Percentiles rank a stretch among this genome's conserved stretches.
These are phyloP conservation scores for Catharus bicknelli DNA, from an alignment of 2,113 vertebrate genomes.

Conservation along the genomic window DNA sequence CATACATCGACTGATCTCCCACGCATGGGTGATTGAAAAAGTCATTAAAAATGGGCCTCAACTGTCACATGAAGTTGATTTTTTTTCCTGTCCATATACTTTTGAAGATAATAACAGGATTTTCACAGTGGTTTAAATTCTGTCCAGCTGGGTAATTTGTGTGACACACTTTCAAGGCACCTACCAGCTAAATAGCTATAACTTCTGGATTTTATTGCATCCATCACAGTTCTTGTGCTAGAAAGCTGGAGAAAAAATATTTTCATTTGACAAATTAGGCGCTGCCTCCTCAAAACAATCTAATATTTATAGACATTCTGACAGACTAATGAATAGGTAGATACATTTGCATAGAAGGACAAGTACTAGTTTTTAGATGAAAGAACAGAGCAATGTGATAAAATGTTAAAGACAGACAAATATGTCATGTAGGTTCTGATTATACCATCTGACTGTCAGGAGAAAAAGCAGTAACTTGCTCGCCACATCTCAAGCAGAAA, in stretches of 20 bases:
- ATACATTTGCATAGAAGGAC: slow-evolving; percentile 30
- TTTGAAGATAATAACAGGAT: slow-evolving; percentile 27
- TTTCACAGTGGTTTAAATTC: slow-evolving; percentile 37
- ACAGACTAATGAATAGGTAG: slow-evolving; percentile 56
- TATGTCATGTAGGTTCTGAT: slow-evolving; percentile 22
- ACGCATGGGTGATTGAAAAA: neutral
- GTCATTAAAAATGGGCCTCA: neutral
- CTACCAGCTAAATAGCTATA: neutral
- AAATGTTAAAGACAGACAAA: slow-evolving; percentile 45
- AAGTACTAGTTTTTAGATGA: slow-evolving; percentile 49
- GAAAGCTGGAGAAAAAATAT: slow-evolving; percentile 32
- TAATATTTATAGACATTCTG: slow-evolving; percentile 57
- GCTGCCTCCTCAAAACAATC: slow-evolving; percentile 48
- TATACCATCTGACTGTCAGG: slow-evolving; percentile 24
- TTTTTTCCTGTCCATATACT: neutral
- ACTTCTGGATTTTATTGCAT: neutral
- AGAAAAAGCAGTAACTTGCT: neutral
- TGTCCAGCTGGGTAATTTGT: slow-evolving; percentile 27
- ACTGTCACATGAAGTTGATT: neutral
- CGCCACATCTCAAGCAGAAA: slow-evolving; percentile 4
- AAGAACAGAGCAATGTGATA: neutral
- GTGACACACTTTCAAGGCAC: slow-evolving; percentile 37
- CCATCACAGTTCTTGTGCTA: slow-evolving; percentile 25
- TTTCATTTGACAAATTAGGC: slow-evolving; percentile 48
- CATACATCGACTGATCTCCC: neutral